Conservation (phyloP, 2,888 invertebrate genomes). For the Epirrhoe tristata region DNA sequence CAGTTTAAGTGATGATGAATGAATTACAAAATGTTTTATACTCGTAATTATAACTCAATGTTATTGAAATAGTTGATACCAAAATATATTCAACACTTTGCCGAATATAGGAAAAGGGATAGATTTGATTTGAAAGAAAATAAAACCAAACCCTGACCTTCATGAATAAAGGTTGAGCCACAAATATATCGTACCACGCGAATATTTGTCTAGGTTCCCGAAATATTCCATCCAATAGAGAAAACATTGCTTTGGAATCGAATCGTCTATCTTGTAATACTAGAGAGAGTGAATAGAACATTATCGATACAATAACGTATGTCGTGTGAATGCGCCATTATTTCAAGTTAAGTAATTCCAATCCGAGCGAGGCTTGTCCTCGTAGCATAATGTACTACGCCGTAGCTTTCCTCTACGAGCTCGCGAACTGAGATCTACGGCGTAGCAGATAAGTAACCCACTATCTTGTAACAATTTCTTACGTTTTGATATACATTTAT, state of each 20-base stretch:
- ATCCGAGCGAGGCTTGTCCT: constrained; percentile 1
- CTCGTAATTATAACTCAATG: background rate
- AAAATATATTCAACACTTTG: constrained; percentile 5
- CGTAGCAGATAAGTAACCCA: constrained; percentile 13
- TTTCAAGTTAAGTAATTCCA: constrained; percentile 6
- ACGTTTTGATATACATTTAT: background rate
- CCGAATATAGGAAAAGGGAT: constrained; percentile 1
- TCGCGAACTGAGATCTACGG: constrained; percentile 18
- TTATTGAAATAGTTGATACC: background rate
- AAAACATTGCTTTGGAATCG: background rate
- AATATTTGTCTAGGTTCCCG: background rate
- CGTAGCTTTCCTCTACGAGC: constrained; percentile 22
- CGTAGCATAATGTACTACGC: constrained; percentile 20
- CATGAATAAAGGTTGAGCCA: background rate
- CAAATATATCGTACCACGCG: background rate
- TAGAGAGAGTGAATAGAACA: background rate
- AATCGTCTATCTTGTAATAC: background rate
- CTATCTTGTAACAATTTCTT: constrained; percentile 4
- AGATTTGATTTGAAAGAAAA: constrained; percentile 21
- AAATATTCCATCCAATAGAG: background rate
- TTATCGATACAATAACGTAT: background rate
- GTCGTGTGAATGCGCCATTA: constrained; percentile 4
- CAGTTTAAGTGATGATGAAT: too few species aligned
- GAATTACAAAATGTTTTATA: too few species aligned
- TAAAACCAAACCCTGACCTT: constrained; percentile 7